These are phyloP conservation scores for Lontra canadensis DNA, from an alignment of 2,113 vertebrate species.

Conservation along the genomic window DNA sequence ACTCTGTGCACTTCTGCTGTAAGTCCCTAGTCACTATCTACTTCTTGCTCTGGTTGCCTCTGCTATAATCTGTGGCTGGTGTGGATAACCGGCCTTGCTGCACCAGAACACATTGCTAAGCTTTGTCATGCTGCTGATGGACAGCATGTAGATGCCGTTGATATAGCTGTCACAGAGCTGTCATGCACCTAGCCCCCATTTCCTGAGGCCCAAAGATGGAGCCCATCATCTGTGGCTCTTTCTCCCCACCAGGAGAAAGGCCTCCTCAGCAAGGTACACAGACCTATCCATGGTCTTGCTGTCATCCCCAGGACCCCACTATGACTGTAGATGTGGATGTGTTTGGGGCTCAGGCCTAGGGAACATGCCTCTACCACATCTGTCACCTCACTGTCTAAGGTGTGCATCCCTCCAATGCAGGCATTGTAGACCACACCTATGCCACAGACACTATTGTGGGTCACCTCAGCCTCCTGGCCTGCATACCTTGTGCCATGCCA, in stretches of 20 bases:
- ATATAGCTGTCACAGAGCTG: conserved; percentile 99
- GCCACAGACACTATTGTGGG: conserved; percentile 94
- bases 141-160: conserved; percentile 99
- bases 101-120: conserved; percentile 97
- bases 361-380: conserved; percentile 95
- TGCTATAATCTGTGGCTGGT: conserved; percentile 99
- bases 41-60: conserved; percentile 96
- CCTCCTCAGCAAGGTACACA: conserved; percentile 94
- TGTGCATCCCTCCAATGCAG: conserved; percentile 96
- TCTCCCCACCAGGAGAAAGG: conserved; percentile 92
- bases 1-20: conserved; percentile 95
- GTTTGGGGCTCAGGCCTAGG: conserved; percentile 94
- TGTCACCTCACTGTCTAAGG: conserved; percentile 98
- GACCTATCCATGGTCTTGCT: conserved; percentile 97
- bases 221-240: conserved; percentile 94
- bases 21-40: conserved; percentile 99
- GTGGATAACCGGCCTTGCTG: conserved; percentile 99
- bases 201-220: conserved; percentile 99
- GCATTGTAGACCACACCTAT: conserved; percentile 96
- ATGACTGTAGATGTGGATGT: conserved; percentile 95
- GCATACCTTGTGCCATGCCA: conserved; percentile 97
- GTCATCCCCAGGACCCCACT: conserved; percentile 97
- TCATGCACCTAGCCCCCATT: conserved; percentile 96
- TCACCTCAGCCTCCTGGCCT: conserved; percentile 93
- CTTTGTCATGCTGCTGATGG: conserved; percentile 98